These are phyloP conservation scores for Leptinotarsa rubiginosa DNA, from an alignment of 2,888 invertebrate species.

Conservation along the genomic window DNA sequence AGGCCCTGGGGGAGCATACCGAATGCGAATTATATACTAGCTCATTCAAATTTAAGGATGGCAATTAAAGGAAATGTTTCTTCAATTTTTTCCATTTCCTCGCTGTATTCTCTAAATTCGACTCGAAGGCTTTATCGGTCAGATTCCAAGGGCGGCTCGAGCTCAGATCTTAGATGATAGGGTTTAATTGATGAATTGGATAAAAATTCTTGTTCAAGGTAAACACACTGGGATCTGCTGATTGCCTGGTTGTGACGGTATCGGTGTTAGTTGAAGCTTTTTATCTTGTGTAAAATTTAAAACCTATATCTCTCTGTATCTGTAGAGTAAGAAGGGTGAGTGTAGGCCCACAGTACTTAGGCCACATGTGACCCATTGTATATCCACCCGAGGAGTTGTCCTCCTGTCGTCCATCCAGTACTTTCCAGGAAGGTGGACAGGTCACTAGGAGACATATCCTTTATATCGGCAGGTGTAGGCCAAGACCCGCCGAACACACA, in stretches of 20 bases:
- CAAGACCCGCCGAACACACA: too few species aligned
- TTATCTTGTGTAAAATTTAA: too few species aligned
- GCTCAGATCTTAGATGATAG: background rate
- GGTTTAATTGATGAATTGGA: background rate
- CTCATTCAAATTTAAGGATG: constrained; percentile 25
- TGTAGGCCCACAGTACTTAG: too few species aligned
- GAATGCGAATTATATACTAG: constrained; percentile 31
- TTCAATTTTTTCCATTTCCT: constrained; percentile 24
- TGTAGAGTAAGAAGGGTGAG: too few species aligned
- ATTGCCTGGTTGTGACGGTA: background rate
- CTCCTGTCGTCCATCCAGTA: too few species aligned
- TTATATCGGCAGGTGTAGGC: too few species aligned
- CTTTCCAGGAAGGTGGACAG: too few species aligned
- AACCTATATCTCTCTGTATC: too few species aligned
- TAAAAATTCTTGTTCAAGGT: background rate
- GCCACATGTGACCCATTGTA: too few species aligned
- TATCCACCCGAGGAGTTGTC: too few species aligned
- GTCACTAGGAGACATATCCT: too few species aligned
- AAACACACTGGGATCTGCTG: background rate
- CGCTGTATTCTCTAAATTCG: constrained; percentile 8
- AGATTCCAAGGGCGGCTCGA: constrained; percentile 9
- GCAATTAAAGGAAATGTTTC: constrained; percentile 27
- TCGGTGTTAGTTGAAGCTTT: background rate
- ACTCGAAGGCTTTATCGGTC: constrained; percentile 8
- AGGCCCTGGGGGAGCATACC: constrained; percentile 39